phyloP scores from a whole-genome alignment of 2,113 vertebrate species.

The Pionites leucogaster region DNA sequence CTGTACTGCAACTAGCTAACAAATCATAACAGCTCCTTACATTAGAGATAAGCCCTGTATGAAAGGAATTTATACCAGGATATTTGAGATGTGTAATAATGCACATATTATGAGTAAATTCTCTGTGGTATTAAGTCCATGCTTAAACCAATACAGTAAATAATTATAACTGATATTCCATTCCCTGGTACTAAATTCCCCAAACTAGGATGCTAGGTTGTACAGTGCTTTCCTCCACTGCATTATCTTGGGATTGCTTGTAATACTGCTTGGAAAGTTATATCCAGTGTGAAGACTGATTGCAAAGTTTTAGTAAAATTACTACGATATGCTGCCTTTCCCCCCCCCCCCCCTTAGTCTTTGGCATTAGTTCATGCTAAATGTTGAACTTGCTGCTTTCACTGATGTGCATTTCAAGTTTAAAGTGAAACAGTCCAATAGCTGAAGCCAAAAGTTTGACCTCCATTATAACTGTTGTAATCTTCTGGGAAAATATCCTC shows the following conservation, averaged over 20 bases:
- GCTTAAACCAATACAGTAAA: background rate
- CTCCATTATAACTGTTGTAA: slow-evolving; percentile 42
- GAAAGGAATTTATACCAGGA: background rate
- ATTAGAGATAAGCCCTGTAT: background rate
- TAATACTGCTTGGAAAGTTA: background rate
- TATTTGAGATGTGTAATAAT: background rate
- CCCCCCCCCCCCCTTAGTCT: background rate
- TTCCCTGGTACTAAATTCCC: background rate
- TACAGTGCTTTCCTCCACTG: background rate
- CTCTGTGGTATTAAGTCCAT: background rate
- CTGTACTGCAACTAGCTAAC: background rate
- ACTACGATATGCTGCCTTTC: background rate
- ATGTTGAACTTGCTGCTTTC: slow-evolving; percentile 49
- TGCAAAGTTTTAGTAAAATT: background rate
- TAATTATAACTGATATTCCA: background rate
- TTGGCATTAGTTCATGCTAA: slow-evolving; percentile 53
- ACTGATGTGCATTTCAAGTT: slow-evolving; percentile 38
- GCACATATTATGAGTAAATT: background rate
- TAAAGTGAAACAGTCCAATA: slow-evolving; percentile 19
- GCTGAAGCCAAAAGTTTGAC: slow-evolving; percentile 60
- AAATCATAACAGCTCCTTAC: background rate
- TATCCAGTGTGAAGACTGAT: background rate
- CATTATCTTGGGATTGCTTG: background rate
- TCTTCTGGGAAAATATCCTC: slow-evolving; percentile 67
- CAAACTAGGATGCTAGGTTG: background rate